Evolutionary conservation across 2,797 vertebrate genomes (phyloP).

Genomic region (Characodon lateralis): DNA sequence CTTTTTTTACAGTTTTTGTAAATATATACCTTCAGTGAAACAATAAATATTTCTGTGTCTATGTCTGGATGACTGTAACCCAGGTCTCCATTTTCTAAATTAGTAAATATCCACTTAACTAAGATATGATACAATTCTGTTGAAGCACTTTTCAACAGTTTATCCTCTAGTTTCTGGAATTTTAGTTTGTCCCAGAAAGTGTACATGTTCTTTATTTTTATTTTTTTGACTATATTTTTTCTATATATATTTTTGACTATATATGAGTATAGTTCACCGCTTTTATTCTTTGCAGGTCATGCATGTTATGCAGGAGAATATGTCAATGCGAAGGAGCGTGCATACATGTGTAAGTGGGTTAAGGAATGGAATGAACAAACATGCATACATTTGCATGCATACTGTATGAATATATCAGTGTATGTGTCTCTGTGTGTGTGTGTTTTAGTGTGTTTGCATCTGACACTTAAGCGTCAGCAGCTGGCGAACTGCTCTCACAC

Average conservation of each 20-base stretch:
- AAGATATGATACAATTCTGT: too few species aligned
- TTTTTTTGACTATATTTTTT: background rate
- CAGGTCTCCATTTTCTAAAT: background rate
- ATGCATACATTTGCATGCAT: conserved; percentile 59
- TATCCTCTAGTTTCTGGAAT: background rate
- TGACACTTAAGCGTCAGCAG: conserved; percentile 77
- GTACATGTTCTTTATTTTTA: background rate
- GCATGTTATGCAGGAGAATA: conserved; percentile 42
- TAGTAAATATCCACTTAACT: background rate
- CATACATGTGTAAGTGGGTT: conserved; percentile 43
- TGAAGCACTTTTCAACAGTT: background rate
- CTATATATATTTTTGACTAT: background rate
- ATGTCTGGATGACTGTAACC: background rate
- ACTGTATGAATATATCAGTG: conserved; percentile 28
- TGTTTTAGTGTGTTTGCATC: conserved; percentile 38
- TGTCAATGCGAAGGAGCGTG: conserved; percentile 39
- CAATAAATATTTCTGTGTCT: background rate
- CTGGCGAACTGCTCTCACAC: conserved; percentile 78
- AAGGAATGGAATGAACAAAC: conserved; percentile 61
- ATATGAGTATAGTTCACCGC: background rate
- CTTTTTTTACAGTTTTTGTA: background rate
- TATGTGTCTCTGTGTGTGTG: conserved; percentile 19
- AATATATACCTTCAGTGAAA: background rate
- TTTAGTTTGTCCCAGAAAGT: background rate
- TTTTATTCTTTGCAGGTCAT: conserved; percentile 7